Evolutionary conservation across 2,888 invertebrate genomes (phyloP).

Genomic region (Automeris io): DNA sequence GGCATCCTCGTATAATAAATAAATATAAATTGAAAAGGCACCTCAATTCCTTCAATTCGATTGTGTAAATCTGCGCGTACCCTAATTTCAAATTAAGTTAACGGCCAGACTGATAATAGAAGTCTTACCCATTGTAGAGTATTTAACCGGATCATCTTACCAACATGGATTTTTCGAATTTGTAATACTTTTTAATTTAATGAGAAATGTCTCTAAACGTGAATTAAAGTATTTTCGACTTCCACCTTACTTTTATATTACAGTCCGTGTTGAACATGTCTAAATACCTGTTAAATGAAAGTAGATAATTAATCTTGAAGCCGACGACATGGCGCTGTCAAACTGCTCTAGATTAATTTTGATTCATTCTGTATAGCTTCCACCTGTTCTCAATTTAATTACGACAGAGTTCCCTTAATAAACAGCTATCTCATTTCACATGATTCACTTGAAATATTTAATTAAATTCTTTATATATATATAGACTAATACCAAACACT

Average conservation of each 20-base stretch:
- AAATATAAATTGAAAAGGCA: too few relatives aligned
- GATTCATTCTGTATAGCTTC: conserved; percentile 62
- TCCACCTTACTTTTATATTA: not conserved
- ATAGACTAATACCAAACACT: conserved; percentile 6
- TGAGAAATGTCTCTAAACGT: too few relatives aligned
- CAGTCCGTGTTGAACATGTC: conserved; percentile 15
- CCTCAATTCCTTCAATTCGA: too few relatives aligned
- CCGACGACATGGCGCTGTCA: conserved; percentile 48
- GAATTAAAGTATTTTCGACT: too few relatives aligned
- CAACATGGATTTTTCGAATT: too few relatives aligned
- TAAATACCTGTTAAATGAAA: conserved; percentile 55
- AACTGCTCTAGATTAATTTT: conserved; percentile 67
- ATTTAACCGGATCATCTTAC: too few relatives aligned
- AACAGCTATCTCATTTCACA: conserved; percentile 63
- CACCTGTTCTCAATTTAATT: conserved; percentile 72
- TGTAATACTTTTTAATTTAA: too few relatives aligned
- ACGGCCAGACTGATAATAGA: too few relatives aligned
- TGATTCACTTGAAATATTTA: conserved; percentile 41
- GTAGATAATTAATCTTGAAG: conserved; percentile 43
- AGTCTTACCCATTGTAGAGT: too few relatives aligned
- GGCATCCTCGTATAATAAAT: too few relatives aligned
- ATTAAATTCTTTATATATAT: conserved; percentile 54
- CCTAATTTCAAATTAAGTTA: too few relatives aligned
- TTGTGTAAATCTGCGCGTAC: too few relatives aligned
- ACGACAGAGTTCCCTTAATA: conserved; percentile 51